A percentile compares a stretch with the other conserved stretches of the same genome.
Conservation (phyloP, 1,140 invertebrate genomes). For the Aphaenogaster ashmeadi region DNA sequence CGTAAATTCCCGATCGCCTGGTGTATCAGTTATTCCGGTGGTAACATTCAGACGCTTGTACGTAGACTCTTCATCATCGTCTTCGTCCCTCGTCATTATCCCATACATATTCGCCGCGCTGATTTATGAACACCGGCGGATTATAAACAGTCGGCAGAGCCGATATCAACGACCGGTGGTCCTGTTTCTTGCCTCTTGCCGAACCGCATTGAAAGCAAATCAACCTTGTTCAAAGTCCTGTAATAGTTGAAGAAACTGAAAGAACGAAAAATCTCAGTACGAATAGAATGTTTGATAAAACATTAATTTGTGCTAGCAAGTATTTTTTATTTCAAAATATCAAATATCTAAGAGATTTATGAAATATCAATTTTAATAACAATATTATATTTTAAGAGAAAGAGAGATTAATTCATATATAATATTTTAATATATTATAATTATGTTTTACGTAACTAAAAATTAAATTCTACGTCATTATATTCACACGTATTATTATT, state of each 20-base stretch:
- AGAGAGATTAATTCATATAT: background rate
- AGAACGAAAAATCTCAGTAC: background rate
- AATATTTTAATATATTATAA: background rate
- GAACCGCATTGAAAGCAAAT: conserved; percentile 27
- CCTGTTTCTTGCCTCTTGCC: background rate
- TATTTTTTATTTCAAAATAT: conserved; percentile 7
- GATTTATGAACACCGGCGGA: conserved; percentile 47
- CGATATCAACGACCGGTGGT: conserved; percentile 26
- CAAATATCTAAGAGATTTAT: background rate
- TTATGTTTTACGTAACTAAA: background rate
- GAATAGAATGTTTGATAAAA: background rate
- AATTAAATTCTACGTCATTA: background rate
- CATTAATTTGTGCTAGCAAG: background rate
- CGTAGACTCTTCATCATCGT: conserved; percentile 54
- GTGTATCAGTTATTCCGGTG: conserved; percentile 38
- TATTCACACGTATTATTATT: too few species aligned
- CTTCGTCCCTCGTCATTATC: conserved; percentile 47
- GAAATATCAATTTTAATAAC: background rate
- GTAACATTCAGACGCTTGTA: conserved; percentile 21
- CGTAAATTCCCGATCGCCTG: conserved; percentile 44
- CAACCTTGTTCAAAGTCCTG: background rate
- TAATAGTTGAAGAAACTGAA: background rate
- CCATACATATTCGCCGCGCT: conserved; percentile 19
- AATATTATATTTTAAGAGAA: background rate
- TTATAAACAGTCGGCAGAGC: conserved; percentile 13